Percentiles rank a stretch among this genome's conserved stretches.
Evolutionary conservation across 2,797 vertebrate species (phyloP).

Genomic region (Myotis pilosus): DNA sequence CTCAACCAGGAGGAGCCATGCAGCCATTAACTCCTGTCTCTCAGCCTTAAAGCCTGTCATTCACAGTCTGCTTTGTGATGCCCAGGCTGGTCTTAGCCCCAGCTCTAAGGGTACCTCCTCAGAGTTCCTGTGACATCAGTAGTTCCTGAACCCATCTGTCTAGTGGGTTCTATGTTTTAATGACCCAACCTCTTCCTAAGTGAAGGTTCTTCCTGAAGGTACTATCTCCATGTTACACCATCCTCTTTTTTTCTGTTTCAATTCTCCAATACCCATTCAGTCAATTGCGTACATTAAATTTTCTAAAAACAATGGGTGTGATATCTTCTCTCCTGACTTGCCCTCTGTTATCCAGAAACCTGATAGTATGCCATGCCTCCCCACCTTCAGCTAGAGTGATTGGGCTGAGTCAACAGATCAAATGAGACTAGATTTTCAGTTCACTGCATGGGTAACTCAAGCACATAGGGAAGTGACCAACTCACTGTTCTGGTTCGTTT

Average conservation of each 20-base stretch:
- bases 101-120: neutral
- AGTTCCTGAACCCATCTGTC: too few relatives aligned
- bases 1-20: neutral
- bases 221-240: neutral
- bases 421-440: neutral
- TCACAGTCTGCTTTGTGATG: neutral
- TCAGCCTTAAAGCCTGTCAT: neutral
- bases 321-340: neutral
- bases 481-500: neutral
- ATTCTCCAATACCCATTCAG: neutral
- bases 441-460: neutral
- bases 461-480: neutral
- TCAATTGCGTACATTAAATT: neutral
- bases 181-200: neutral
- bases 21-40: neutral
- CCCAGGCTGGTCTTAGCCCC: neutral
- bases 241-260: neutral
- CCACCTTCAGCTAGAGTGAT: neutral
- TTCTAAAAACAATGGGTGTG: neutral
- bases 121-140: neutral
- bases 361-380: neutral
- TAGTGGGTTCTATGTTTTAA: neutral
- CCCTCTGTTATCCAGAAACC: neutral
- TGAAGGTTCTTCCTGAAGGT: neutral
- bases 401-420: neutral